Base-by-base conservation (phyloP, 2,113 vertebrate species). In the Triplophysa rosa region DNA sequence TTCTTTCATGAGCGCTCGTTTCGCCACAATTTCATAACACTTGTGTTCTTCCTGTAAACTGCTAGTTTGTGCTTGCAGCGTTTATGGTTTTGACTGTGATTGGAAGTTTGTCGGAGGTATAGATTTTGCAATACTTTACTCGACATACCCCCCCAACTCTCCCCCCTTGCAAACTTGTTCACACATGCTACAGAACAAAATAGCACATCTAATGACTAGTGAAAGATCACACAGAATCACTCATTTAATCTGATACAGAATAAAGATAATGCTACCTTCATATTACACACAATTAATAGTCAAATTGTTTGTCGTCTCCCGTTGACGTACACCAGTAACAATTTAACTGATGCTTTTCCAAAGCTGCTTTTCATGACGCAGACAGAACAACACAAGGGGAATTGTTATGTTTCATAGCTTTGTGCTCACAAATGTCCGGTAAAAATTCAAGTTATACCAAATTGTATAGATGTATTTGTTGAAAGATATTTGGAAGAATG, bases 161-260 rank as follows among this genome's bases (percentile, higher is more conserved):
- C 56, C 49, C 52, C 59, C 8, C 52, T 70, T 67, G n/a, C 65
- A 66, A 45, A 64, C 82, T 17, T 42, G 77, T 42, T 64, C 45
- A 24, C 56, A 49, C 80, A 82, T 11, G 67, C 56, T 54, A 21
- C 13, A 13, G 40, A 26, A 64, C 13, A 12, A 45, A 64, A 72
- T 54, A 45, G 49, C 21, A n/a, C 71, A 24, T 49, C 70, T 4
- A 29, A 54, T 40, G n/a, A 37, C 64, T 70, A 6, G 19, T 80
- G 78, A 80, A 73, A 49, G 37, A 59, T 80, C 33, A 76, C 56
- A 19, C 37, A 24, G 29, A 52, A 69, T 7, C 73, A 19, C 66
- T 47, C 49, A 42, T 23, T 16, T 79, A 14, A 24, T 19, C 23
- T 45, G 45, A 56, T 33, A 13, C 8, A 52, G 13, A 52, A 13